These are phyloP conservation scores for Syrmaticus mikado DNA, from an alignment of 2,113 vertebrate species.

Conservation along the genomic window DNA sequence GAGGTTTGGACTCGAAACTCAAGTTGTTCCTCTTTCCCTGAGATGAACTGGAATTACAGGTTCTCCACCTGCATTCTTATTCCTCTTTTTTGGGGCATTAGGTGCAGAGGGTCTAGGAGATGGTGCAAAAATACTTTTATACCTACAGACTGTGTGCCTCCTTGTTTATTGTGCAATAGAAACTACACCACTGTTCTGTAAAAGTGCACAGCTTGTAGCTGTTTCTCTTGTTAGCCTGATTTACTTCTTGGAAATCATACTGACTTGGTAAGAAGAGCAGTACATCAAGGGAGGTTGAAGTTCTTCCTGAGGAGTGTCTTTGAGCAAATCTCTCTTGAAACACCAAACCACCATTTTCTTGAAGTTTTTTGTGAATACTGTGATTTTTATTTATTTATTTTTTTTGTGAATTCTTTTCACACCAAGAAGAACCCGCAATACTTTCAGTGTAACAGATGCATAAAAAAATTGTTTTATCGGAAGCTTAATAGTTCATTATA, in stretches of 20 bases:
- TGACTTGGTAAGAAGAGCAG: neutral
- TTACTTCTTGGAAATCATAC: neutral
- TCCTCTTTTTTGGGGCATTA: neutral
- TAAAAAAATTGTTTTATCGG: neutral
- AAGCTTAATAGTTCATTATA: neutral
- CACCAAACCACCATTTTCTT: neutral
- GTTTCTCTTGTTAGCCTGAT: neutral
- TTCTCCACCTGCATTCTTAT: neutral
- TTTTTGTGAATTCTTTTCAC: neutral
- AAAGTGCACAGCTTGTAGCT: neutral
- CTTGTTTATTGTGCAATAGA: neutral
- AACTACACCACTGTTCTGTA: fast-evolving
- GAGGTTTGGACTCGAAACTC: neutral
- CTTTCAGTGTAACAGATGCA: neutral
- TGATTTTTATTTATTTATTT: too few relatives aligned
- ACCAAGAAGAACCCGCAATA: neutral
- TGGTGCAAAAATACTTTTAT: neutral
- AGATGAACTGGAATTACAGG: neutral
- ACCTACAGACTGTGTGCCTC: too few relatives aligned
- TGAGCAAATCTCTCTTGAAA: neutral
- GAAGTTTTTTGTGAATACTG: neutral
- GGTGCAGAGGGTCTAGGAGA: neutral
- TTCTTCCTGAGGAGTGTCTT: neutral
- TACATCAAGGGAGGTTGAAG: fast-evolving
- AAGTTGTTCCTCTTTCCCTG: neutral